Evolutionary conservation across 1,140 invertebrate species (phyloP).

Genomic region (Psix sp.): DNA sequence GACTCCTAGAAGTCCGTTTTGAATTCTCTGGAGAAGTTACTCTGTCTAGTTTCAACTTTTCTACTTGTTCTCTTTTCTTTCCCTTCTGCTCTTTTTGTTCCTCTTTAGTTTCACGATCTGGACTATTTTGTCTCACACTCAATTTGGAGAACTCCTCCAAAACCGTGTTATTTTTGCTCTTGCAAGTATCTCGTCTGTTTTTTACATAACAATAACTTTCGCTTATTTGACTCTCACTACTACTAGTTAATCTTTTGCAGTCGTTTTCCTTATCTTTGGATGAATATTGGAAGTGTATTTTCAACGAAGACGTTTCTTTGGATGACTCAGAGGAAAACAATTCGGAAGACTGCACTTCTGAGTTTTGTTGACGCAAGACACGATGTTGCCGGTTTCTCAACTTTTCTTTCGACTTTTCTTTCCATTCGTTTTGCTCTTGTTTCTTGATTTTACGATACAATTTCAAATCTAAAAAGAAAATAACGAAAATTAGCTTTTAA

Average conservation of each 20-base stretch:
- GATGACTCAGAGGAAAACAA: constrained; percentile 17
- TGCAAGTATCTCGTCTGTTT: too few species aligned
- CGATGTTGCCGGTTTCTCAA: constrained; percentile 63
- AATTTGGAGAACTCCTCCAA: constrained; percentile 19
- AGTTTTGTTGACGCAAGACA: constrained; percentile 55
- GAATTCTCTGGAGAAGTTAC: constrained; percentile 47
- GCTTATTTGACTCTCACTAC: too few species aligned
- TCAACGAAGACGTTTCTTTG: constrained; percentile 55
- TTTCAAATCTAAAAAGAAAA: constrained; percentile 67
- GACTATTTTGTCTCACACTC: constrained; percentile 14
- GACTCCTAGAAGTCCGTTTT: constrained; percentile 22
- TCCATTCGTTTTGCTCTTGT: constrained; percentile 64
- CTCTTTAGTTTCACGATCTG: constrained; percentile 7
- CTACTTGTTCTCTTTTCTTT: not conserved
- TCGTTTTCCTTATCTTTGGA: constrained; percentile 57
- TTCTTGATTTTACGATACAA: constrained; percentile 71
- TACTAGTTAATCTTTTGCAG: not conserved
- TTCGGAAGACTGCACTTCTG: constrained; percentile 40
- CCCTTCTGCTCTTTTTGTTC: not conserved
- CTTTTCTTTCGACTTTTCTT: constrained; percentile 66
- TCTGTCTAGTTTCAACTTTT: not conserved
- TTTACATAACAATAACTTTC: too few species aligned
- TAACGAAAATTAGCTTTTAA: not conserved
- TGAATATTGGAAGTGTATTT: constrained; percentile 60
- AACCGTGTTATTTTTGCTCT: not conserved